Base-by-base conservation (phyloP, 2,888 invertebrate species). In the Branchellion lobata region DNA sequence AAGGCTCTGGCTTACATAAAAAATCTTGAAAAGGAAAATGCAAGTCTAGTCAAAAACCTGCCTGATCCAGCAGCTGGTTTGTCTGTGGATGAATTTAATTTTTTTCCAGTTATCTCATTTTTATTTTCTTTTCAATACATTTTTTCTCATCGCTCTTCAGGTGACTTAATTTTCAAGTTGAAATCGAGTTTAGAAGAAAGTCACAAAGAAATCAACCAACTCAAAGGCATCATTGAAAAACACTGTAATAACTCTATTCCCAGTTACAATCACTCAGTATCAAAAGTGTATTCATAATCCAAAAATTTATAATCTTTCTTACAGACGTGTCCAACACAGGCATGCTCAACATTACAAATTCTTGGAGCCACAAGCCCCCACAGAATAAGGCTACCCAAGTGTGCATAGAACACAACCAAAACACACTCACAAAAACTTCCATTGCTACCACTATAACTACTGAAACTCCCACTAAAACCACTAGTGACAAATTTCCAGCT, bases 1-100 rank as follows among this genome's bases (percentile, higher is more conserved):
- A 77, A 77, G 61, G 65, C 77, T 36, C 53, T 77, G 14, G 77
- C 29, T 21, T 77, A 77, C 77, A 77, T 77, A 53, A 77, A 77
- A 36, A 24, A 18, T 0, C 31, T 77, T 18, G 77, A 77, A 36
- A 61, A 65, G 1, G 77, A 77, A 65, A 77, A 77, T 36, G 36
- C 27, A 27, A 77, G 57, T 18, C 33, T 77, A 33, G 5, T 77
- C 1, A 31, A 27, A 2, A 34, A 40, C 11, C 33, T 34, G 33
- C 27, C 27, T 77, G 77, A 77, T 33, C 18, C 33, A n/a, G 65
- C 65, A n/a, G 33, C 53, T 18, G 65, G 77, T 77, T 5, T 18
- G 36, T 3, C 31, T 40, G 5, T 11, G 2, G 3, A 18, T 14
- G 2, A 27, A n/a, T n/a, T 24, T 65, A 14, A 8, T 14, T 65